Evolutionary conservation across 1,140 invertebrate genomes (phyloP).

Genomic region (Caenorhabditis remanei): DNA sequence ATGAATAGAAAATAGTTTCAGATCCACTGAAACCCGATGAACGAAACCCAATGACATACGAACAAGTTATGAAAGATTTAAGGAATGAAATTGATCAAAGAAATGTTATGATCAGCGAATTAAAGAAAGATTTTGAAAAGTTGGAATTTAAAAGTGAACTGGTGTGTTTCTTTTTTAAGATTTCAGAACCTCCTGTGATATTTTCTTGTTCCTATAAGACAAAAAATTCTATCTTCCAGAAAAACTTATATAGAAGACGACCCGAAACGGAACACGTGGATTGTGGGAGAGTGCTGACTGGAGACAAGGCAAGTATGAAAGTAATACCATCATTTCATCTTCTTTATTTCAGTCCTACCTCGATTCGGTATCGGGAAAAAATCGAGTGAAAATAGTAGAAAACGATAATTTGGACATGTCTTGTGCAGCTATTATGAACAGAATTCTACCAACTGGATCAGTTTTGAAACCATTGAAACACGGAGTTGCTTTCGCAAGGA

Average conservation of each 20-base stretch:
- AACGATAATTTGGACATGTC: conserved; percentile 11
- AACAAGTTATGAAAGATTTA: conserved; percentile 23
- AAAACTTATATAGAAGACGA: background rate
- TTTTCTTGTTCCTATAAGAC: background rate
- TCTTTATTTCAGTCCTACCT: background rate
- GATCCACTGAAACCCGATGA: conserved; percentile 7
- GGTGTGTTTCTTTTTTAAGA: background rate
- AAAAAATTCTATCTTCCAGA: background rate
- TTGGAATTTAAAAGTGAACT: background rate
- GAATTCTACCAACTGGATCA: background rate
- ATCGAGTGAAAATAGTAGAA: conserved; percentile 22
- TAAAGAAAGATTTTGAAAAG: conserved; percentile 11
- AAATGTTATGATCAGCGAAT: conserved; percentile 10
- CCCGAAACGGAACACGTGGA: conserved; percentile 40
- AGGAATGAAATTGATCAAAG: conserved; percentile 24
- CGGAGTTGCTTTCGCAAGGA: conserved; percentile 42
- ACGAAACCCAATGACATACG: background rate
- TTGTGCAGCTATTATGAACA: conserved; percentile 19
- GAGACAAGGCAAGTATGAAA: background rate
- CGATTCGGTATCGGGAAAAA: background rate
- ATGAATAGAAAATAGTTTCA: background rate
- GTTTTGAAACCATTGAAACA: conserved; percentile 38
- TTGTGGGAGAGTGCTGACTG: conserved; percentile 12
- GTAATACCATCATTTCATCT: background rate
- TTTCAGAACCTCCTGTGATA: background rate